phyloP scores from a whole-genome alignment of 2,888 invertebrate species.

The Rhingia campestris region DNA sequence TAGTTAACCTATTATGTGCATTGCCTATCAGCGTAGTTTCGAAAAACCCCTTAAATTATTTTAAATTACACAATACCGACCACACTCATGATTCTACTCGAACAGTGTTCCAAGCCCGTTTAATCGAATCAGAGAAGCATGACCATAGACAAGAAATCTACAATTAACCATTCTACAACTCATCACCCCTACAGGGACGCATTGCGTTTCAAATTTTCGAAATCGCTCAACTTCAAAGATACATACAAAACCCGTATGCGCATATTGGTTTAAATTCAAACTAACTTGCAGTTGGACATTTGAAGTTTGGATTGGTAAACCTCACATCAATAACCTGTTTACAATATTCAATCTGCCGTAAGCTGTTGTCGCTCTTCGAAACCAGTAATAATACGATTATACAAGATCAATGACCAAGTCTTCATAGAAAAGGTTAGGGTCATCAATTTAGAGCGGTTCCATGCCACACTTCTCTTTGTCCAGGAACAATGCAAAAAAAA shows the following conservation, averaged over 20 bases:
- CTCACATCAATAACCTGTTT: conserved; percentile 28
- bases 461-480: conserved; percentile 21
- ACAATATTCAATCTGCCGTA: background rate
- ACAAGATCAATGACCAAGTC: conserved; percentile 42
- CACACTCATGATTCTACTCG: background rate
- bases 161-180: conserved; percentile 44
- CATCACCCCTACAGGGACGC: background rate
- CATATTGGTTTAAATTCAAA: background rate
- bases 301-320: background rate
- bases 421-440: conserved; percentile 18
- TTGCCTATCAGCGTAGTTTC: conserved; percentile 19
- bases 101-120: conserved; percentile 1
- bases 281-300: background rate
- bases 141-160: conserved; percentile 27
- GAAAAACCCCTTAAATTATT: conserved; percentile 31
- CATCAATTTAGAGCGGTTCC: conserved; percentile 7
- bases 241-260: conserved; percentile 6
- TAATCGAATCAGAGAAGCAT: conserved; percentile 37
- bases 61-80: conserved; percentile 30
- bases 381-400: conserved; percentile 13
- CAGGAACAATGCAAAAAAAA: conserved; percentile 10
- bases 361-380: conserved; percentile 2
- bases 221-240: conserved; percentile 15
- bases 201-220: conserved; percentile 27
- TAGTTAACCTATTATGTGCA: conserved; percentile 17